phyloP scores from a whole-genome alignment of 2,888 invertebrate species.

The Saturnia japonica region DNA sequence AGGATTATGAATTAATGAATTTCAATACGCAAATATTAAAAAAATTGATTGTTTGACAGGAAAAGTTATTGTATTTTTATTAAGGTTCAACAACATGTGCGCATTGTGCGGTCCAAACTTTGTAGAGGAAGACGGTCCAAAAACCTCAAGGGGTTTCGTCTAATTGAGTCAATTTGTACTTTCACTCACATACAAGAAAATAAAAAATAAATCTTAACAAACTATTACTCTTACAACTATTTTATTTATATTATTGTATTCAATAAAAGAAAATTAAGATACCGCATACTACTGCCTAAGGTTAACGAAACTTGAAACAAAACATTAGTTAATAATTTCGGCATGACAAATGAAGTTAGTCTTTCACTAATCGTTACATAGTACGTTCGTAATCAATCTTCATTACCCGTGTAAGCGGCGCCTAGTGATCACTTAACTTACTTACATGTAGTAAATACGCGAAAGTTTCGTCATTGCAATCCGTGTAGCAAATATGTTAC shows the following conservation, averaged over 20 bases:
- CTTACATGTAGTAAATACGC: conserved; percentile 61
- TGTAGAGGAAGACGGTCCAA: background rate
- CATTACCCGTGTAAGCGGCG: conserved; percentile 70
- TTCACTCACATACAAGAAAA: background rate
- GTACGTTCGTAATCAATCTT: conserved; percentile 72
- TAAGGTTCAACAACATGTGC: background rate
- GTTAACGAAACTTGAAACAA: background rate
- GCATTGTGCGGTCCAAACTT: background rate
- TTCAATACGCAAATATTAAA: background rate
- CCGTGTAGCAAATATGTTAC: conserved; percentile 44
- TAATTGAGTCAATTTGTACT: background rate
- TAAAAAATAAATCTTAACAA: background rate
- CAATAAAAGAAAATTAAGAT: background rate
- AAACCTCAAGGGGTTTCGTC: background rate
- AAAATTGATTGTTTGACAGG: background rate
- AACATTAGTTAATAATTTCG: conserved; percentile 5
- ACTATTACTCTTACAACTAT: background rate
- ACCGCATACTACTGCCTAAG: background rate
- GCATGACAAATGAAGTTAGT: conserved; percentile 50
- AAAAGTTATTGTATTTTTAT: background rate
- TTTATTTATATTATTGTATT: background rate
- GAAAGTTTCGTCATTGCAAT: conserved; percentile 73
- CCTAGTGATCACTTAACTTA: conserved; percentile 66
- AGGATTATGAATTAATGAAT: background rate
- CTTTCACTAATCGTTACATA: conserved; percentile 54